A percentile compares a stretch with the other conserved stretches of the same genome.
These are phyloP conservation scores for Melanerpes formicivorus DNA, from an alignment of 2,113 vertebrate species.

Conservation along the genomic window DNA sequence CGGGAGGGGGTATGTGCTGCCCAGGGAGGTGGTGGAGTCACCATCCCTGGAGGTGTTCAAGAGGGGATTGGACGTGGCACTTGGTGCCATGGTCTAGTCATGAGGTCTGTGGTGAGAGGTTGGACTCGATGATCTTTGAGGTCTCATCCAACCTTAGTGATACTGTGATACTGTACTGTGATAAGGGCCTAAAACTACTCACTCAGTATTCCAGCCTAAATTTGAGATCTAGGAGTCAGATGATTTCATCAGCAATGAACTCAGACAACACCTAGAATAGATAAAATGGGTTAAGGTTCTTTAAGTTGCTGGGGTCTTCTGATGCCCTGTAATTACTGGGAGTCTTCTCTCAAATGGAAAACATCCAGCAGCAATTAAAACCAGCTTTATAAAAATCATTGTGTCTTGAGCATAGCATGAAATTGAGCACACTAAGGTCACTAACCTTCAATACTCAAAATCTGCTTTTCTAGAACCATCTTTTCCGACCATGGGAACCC, in stretches of 20 bases:
- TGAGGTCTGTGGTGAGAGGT: no score
- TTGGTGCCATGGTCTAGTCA: no score
- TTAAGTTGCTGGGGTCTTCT: neutral
- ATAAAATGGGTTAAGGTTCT: neutral
- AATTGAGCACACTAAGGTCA: slow-evolving; percentile 40
- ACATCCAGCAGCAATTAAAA: slow-evolving; percentile 6
- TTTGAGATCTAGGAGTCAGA: neutral
- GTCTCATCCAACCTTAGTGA: no score
- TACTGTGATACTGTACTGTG: no score
- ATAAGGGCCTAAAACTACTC: neutral
- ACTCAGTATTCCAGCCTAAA: neutral
- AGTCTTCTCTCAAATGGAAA: neutral
- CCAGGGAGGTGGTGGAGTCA: no score
- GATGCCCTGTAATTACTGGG: neutral
- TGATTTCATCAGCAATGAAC: neutral
- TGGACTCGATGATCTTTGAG: no score
- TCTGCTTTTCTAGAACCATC: neutral
- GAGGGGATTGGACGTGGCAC: no score
- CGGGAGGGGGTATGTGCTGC: no score
- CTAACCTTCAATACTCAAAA: slow-evolving; percentile 25
- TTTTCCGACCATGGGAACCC: slow-evolving; percentile 3
- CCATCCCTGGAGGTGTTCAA: no score
- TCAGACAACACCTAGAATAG: neutral
- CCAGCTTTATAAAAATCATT: neutral
- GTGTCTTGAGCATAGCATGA: neutral